phyloP scores from a whole-genome alignment of 2,797 vertebrate species.

The Adrianichthys oophorus region DNA sequence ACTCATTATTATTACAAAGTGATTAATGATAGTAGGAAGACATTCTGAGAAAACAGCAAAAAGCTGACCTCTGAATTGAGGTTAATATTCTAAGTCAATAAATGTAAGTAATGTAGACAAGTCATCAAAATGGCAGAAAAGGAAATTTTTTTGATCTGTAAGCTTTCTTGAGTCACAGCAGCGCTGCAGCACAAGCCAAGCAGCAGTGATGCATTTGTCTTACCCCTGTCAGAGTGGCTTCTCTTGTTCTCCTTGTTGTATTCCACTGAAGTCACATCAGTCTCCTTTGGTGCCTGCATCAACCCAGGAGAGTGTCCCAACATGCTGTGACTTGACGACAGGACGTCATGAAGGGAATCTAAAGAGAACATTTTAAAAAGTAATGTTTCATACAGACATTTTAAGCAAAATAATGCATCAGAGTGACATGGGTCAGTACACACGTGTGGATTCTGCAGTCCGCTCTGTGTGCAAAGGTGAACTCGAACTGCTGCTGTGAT shows the following conservation, averaged over 20 bases:
- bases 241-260: constrained; percentile 88
- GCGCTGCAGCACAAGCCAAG: neutral
- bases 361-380: constrained; percentile 26
- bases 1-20: constrained; percentile 47
- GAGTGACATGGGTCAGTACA: constrained; percentile 18
- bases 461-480: constrained; percentile 91
- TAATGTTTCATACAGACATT: neutral
- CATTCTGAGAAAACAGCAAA: constrained; percentile 31
- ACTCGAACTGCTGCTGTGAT: constrained; percentile 96
- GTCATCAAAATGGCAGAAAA: neutral
- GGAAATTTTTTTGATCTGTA: neutral
- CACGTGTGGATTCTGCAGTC: constrained; percentile 60
- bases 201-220: neutral
- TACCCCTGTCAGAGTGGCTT: constrained; percentile 90
- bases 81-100: constrained; percentile 10
- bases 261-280: constrained; percentile 87
- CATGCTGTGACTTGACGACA: constrained; percentile 88
- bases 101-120: constrained; percentile 6
- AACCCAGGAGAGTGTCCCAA: constrained; percentile 89
- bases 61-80: constrained; percentile 26
- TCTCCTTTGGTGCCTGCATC: constrained; percentile 86
- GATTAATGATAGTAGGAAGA: constrained; percentile 44
- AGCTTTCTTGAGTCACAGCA: neutral
- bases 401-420: too few relatives aligned
- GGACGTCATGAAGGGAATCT: constrained; percentile 89